Evolutionary conservation across 2,888 invertebrate species (phyloP).

Genomic region (Phymatocera aterrima): DNA sequence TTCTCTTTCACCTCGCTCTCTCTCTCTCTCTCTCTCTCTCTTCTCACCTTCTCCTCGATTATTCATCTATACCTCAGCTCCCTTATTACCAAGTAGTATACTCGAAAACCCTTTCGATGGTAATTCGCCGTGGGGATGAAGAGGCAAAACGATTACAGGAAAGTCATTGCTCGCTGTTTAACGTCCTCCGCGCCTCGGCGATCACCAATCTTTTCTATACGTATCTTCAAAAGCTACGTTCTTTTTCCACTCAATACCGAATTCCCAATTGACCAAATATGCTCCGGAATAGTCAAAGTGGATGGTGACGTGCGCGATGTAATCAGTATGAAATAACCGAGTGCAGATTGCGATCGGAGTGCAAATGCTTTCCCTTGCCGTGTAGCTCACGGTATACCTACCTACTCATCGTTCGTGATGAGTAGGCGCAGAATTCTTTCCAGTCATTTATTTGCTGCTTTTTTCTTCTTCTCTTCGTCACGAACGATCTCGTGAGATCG

Average conservation of each 20-base stretch:
- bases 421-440: neutral
- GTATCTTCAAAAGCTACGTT: too few species aligned
- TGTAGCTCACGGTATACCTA: neutral
- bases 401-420: neutral
- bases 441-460: too few species aligned
- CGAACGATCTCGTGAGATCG: too few species aligned
- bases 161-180: neutral
- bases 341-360: constrained; percentile 10
- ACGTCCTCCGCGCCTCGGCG: neutral
- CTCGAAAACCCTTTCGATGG: constrained; percentile 12
- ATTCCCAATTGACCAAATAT: too few species aligned
- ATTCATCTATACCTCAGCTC: constrained; percentile 12
- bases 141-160: neutral
- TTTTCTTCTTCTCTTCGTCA: too few species aligned
- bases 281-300: neutral
- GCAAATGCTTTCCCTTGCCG: neutral
- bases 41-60: neutral
- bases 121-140: neutral
- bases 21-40: neutral
- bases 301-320: neutral
- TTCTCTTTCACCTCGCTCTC: neutral
- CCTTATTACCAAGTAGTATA: constrained; percentile 13
- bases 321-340: constrained; percentile 1
- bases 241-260: too few species aligned
- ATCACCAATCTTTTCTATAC: too few species aligned